These are phyloP conservation scores for Oryzias melastigma DNA, from an alignment of 2,113 vertebrate species.

Conservation along the genomic window DNA sequence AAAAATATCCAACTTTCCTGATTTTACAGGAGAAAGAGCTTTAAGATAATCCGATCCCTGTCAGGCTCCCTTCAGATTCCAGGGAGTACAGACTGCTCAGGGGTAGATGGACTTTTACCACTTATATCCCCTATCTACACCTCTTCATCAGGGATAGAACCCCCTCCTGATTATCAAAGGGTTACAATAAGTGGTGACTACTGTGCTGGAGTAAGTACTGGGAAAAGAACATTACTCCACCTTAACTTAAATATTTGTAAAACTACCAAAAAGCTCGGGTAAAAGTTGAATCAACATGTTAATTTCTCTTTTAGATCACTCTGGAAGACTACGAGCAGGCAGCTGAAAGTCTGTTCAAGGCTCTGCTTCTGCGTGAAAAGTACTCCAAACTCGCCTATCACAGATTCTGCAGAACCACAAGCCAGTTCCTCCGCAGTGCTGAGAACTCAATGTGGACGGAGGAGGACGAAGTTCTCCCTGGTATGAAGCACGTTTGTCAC, in stretches of 20 bases:
- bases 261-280: not conserved
- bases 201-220: conserved; percentile 90
- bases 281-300: conserved; percentile 7
- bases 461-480: conserved; percentile 87
- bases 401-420: conserved; percentile 86
- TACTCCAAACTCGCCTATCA: conserved; percentile 92
- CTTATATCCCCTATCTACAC: conserved; percentile 78
- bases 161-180: conserved; percentile 89
- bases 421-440: conserved; percentile 84
- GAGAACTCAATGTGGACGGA: conserved; percentile 76
- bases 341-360: conserved; percentile 87
- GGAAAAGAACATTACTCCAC: too few species aligned
- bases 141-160: conserved; percentile 63
- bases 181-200: conserved; percentile 95
- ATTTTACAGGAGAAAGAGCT: conserved; percentile 88
- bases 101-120: conserved; percentile 65
- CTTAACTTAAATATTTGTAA: not conserved
- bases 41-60: conserved; percentile 93
- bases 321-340: conserved; percentile 96
- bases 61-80: conserved; percentile 90
- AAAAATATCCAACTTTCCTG: not conserved
- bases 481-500: conserved; percentile 58
- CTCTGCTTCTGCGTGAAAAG: conserved; percentile 90
- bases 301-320: conserved; percentile 80
- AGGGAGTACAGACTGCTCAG: conserved; percentile 70